Base-by-base conservation (phyloP, 35 echinoderm and acorn worm species). In the Ophiothrix spiculata region DNA sequence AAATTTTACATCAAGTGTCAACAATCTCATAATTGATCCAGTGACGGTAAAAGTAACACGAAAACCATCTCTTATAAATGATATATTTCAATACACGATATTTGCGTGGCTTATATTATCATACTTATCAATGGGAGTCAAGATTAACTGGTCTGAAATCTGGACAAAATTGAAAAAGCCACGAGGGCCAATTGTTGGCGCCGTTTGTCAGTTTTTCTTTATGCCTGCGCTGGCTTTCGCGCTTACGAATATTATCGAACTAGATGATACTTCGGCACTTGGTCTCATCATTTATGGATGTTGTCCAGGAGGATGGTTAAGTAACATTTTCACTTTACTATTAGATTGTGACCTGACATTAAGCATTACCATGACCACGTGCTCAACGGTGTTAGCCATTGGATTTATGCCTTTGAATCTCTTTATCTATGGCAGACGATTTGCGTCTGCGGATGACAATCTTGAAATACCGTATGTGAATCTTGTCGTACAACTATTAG, bases 381-480 rank as follows among this genome's bases (percentile, higher is more conserved):
- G 84, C 40, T 94, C 91, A 0, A 91, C 96, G 0, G 83, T 99
- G 34, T 76, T 87, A 17, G 92, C 92, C 12, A 40, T 99, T 15
- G 91, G 77, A 17, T 89, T 99, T 85, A 99, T 99, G 96, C 96
- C 96, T 31, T 75, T 99, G 8, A 99, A 99, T 76, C 84, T 99
- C 46, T 89, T 94, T 74, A 89, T 99, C 81, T 99, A 99, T 42
- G 83, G 92, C 19, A 45, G 81, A 12, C 74, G 80, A 28, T 99
- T 90, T 78, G 90, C 90, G 17, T 73, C 76, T 6, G 91, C 54
- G 21, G 84, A 93, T 39, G 56, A 80, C 0, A 56, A 84, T 23
- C 56, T 99, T 0, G 25, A 82, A 39, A 91, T 89, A n/a, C 96
- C 96, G 3, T 99, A 84, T 79, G 36, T 33, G 31, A 86, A 91